Evolutionary conservation across 2,797 vertebrate genomes (phyloP), one percentile per base, ranked within the genome.

Genomic region (Gallinago nigripennis): DNA sequence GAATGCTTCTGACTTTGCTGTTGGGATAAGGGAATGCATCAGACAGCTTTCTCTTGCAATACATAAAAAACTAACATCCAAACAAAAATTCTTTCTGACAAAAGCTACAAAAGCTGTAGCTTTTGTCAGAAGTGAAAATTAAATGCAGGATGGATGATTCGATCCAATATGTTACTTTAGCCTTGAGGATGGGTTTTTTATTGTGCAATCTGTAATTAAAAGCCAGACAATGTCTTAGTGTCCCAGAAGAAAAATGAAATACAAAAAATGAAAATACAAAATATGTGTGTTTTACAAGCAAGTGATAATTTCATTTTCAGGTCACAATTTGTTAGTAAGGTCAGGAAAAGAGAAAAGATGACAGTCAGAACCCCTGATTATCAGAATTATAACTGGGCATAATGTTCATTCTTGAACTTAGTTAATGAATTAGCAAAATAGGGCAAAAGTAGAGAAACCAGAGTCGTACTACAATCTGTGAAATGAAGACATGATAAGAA

Each of bases 61-160:
- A 53, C 80, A 63, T 73, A 51, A 63, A 94, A 91, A 88, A 24
- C 68, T 76, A 90, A 84, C 46, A 94, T 95, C 33, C 31, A 92
- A 94, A 91, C 48, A 82, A 81, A 73, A 90, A 96, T 94, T 84
- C 16, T 70, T 90, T 80, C 41, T 90, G 94, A 41, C 41, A 41
- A 43, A 43, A 93, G 73, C 63, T 92, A 41, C 41, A 41, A 41
- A 41, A 93, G 73, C 63, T 92, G 68, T 91, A 82, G 65, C 75
- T 92, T 95, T 65, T 95, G 85, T 97, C 93, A 96, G 57, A 90
- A 94, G 28, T 48, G 85, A 93, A 97, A 95, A 96, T 96, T 87
- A 94, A 95, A 90, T 94, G 79, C 63, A 86, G 80, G 81, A 96
- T 92, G 72, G 85, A 86, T 95, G 90, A 88, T 82, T 94, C 69